These are phyloP conservation scores for Dendrolimus kikuchii DNA, from an alignment of 1,140 invertebrate genomes.

Conservation along the genomic window DNA sequence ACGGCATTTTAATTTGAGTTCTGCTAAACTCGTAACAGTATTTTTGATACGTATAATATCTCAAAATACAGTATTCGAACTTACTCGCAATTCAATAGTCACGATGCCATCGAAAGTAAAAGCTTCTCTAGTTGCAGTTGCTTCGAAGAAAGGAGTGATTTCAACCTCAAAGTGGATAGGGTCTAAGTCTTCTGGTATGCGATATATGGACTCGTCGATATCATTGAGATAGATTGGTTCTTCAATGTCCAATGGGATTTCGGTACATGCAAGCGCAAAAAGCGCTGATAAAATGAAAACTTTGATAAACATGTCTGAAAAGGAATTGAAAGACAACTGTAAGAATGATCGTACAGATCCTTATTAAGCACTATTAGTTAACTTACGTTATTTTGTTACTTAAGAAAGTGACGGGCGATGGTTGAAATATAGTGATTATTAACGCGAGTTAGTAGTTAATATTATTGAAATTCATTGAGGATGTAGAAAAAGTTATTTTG, in stretches of 20 bases:
- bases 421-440: too few relatives aligned
- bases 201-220: conserved; percentile 30
- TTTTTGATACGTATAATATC: too few relatives aligned
- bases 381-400: too few relatives aligned
- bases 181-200: conserved; percentile 52
- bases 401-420: too few relatives aligned
- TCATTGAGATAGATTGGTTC: conserved; percentile 13
- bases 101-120: conserved; percentile 77
- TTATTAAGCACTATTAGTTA: too few relatives aligned
- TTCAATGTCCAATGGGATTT: conserved; percentile 39
- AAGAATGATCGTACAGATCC: too few relatives aligned
- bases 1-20: too few relatives aligned
- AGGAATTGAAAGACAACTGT: not conserved
- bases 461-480: too few relatives aligned
- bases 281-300: conserved; percentile 31
- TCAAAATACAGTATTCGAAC: conserved; percentile 9
- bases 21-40: too few relatives aligned
- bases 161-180: conserved; percentile 47
- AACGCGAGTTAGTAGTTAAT: too few relatives aligned
- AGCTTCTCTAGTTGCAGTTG: conserved; percentile 46
- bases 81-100: conserved; percentile 64
- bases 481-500: too few relatives aligned
- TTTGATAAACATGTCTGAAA: conserved; percentile 36
- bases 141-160: conserved; percentile 73
- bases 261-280: conserved; percentile 24